Evolutionary conservation across 2,888 invertebrate genomes (phyloP).

Genomic region (Acronicta aceris): DNA sequence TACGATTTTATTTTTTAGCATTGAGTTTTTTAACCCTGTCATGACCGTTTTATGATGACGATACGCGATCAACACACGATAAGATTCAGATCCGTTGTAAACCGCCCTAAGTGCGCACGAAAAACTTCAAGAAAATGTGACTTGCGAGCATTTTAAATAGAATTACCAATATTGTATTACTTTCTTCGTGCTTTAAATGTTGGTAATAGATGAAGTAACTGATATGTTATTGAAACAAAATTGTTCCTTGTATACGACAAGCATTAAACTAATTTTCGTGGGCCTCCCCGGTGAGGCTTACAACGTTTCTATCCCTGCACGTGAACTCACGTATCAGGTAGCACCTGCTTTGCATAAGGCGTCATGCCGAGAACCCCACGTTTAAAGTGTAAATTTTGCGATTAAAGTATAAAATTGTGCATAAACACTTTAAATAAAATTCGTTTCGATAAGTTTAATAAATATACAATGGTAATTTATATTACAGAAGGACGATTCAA

Average conservation of each 20-base stretch:
- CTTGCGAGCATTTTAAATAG: constrained; percentile 64
- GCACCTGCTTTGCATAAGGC: constrained; percentile 89
- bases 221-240: constrained; percentile 46
- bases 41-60: constrained; percentile 83
- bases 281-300: constrained; percentile 57
- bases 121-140: constrained; percentile 68
- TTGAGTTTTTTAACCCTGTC: constrained; percentile 75
- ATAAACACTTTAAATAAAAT: constrained; percentile 77
- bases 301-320: constrained; percentile 65
- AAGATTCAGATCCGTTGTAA: constrained; percentile 62
- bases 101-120: constrained; percentile 62
- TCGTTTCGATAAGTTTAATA: constrained; percentile 77
- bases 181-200: constrained; percentile 61
- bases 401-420: constrained; percentile 84
- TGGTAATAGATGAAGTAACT: constrained; percentile 42
- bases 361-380: constrained; percentile 84
- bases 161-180: constrained; percentile 63
- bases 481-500: constrained; percentile 71
- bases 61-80: constrained; percentile 79
- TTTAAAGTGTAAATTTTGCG: constrained; percentile 86
- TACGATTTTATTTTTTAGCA: constrained; percentile 74
- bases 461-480: constrained; percentile 64
- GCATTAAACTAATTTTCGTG: constrained; percentile 62
- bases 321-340: constrained; percentile 83
- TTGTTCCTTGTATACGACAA: constrained; percentile 48